Evolutionary conservation across 2,113 vertebrate species (phyloP), one percentile per base, ranked within the genome.

Genomic region (Chlorodrepanis virens): DNA sequence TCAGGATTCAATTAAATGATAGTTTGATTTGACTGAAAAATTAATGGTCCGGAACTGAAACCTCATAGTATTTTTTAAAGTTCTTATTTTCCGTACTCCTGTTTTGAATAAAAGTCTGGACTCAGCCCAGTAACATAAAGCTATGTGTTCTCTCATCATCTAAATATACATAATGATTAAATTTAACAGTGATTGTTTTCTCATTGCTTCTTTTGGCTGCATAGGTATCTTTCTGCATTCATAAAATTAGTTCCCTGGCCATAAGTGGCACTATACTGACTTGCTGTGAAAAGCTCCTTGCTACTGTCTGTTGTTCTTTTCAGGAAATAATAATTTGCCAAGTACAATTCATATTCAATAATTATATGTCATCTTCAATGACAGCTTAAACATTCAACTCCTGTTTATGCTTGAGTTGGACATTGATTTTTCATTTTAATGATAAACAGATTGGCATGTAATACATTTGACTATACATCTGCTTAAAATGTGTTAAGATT

Each of bases 1-100:
- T 98, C 89, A 98, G 98, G 98, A 98, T 98, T 98, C 98, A 98
- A 98, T 99, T 98, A 98, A 98, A 98, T 97, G 92, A 98, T 97
- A 97, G 97, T 98, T 98, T 98, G 97, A 98, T 98, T 97, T 98
- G 97, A 98, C 98, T 97, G 97, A 98, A 98, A 98, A 98, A 98
- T 98, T 98, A 98, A 98, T 98, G 98, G 96, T 95, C 95, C 94
- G 96, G 97, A 98, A 98, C 96, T 97, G 96, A 98, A 98, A 98
- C 96, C 95, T 96, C 75, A n/a, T 93, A 96, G 95, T 69, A 76
- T 96, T 97, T 98, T 97, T 95, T 72, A 63, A 95, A 93, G 91
- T 90, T 96, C 88, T 84, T 97, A 76, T 94, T 96, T 95, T 94
- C 79, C 92, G 87, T 52, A 96, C 95, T 98, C 86, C 98, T 98